Evolutionary conservation across 2,113 vertebrate species (phyloP).

Genomic region (Ptychochromis oligacanthus): DNA sequence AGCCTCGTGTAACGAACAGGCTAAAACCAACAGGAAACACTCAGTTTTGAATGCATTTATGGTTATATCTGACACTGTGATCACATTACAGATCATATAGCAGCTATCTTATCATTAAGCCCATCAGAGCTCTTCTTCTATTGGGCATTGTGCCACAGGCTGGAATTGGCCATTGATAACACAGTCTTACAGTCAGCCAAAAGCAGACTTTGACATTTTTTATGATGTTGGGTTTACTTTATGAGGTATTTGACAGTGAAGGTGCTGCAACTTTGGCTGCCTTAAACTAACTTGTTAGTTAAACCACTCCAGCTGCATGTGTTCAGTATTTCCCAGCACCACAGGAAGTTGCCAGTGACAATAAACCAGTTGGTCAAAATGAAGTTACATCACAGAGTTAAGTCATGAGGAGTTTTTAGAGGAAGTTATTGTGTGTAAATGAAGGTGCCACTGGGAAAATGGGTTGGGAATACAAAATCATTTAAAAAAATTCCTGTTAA

Average conservation of each 20-base stretch:
- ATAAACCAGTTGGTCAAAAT: not conserved
- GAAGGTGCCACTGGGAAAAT: too few relatives aligned
- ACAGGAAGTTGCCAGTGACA: not conserved
- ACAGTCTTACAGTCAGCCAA: not conserved
- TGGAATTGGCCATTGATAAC: constrained; percentile 23
- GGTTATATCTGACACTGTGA: not conserved
- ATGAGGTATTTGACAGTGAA: not conserved
- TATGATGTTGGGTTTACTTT: constrained; percentile 12
- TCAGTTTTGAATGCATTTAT: not conserved
- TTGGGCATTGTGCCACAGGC: not conserved
- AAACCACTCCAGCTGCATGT: not conserved
- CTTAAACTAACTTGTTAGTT: not conserved
- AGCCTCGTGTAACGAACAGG: too few relatives aligned
- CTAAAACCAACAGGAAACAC: not conserved
- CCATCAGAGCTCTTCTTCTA: not conserved
- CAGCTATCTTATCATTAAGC: constrained; percentile 11
- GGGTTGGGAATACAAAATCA: too few relatives aligned
- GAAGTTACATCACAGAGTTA: too few relatives aligned
- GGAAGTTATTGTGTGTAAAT: too few relatives aligned
- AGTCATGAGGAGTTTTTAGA: too few relatives aligned
- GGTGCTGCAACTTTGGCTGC: not conserved
- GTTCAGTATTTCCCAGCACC: not conserved
- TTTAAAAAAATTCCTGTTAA: not conserved
- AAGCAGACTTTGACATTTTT: constrained; percentile 41
- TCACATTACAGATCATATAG: not conserved